Conservation (phyloP, 2,113 vertebrate genomes). For the Butorides virescens region DNA sequence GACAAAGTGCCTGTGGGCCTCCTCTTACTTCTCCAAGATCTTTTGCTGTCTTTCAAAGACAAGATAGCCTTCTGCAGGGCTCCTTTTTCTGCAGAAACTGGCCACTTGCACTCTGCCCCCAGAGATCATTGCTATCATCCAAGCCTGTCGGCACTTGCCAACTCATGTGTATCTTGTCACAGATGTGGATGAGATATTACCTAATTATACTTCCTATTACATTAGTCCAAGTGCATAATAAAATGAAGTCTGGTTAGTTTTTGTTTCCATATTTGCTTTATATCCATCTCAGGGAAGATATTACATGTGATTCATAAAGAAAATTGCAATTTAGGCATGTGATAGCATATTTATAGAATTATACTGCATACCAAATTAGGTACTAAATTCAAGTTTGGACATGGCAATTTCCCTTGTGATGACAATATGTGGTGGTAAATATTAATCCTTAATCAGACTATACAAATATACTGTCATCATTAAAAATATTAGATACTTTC, state of each 20-base stretch:
- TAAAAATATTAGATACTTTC: neutral
- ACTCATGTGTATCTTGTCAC: neutral
- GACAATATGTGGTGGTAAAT: constrained; percentile 31
- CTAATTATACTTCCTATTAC: constrained; percentile 54
- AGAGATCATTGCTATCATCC: neutral
- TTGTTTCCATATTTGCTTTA: constrained; percentile 61
- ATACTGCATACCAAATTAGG: constrained; percentile 39
- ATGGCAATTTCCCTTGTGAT: constrained; percentile 60
- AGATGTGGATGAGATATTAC: constrained; percentile 41
- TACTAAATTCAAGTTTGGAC: constrained; percentile 56
- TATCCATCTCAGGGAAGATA: constrained; percentile 26
- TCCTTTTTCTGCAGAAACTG: neutral
- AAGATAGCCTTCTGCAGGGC: neutral
- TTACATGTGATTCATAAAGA: constrained; percentile 43
- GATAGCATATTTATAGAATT: constrained; percentile 56
- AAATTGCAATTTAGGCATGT: constrained; percentile 43
- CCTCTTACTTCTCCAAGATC: neutral
- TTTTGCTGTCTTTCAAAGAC: neutral
- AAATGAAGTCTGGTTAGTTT: constrained; percentile 58
- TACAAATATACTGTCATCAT: neutral
- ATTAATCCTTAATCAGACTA: constrained; percentile 46
- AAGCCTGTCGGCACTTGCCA: neutral
- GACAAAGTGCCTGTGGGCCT: neutral
- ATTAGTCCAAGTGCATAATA: constrained; percentile 46
- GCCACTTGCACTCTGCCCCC: neutral